Evolutionary conservation across 2,888 invertebrate species (phyloP), one percentile per base, ranked within the genome.

Genomic region (Hemaris fuciformis): DNA sequence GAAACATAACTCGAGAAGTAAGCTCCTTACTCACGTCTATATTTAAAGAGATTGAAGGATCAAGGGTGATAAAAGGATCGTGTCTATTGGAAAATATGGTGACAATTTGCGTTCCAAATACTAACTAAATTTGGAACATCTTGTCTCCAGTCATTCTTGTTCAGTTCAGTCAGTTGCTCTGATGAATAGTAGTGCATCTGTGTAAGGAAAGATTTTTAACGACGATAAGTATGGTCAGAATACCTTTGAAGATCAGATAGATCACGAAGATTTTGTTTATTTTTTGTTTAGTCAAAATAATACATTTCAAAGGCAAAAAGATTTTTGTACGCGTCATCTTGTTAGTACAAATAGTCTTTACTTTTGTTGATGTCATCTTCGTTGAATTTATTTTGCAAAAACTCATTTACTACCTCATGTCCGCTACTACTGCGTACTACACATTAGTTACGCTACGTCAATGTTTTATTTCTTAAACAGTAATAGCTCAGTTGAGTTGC

Each of bases 381-480:
- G 10, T 45, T 15, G 27, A 27, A 15, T 27, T 25, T 46, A 23
- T 23, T 46, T 53, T 8, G 18, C 27, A 27, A 27, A 27, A 27
- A 15, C 27, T 53, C 15, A 53, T 53, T 46, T 46, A 46, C 46
- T 53, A 27, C 15, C 48, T 27, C 48, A 27, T 27, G 46, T 25
- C 23, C 46, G 23, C 46, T 13, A 27, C 48, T 45, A 15, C 13
- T 18, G n/a, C 13, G 20, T 10, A 13, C 20, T 20, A 25, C n/a
- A 53, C 48, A 53, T 27, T 48, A 48, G 27, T 53, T 27, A 53
- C 48, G 48, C 48, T 18, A 53, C 48, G 48, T 53, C 48, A 53
- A 8, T 27, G 27, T 53, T 53, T 27, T 53, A 46, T 53, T 38
- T 27, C 15, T 53, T 48, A 53, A 27, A 38, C 38, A 10, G 25